These are phyloP conservation scores for Platynereis dumerilii DNA, from an alignment of 2,888 invertebrate species.

Conservation along the genomic window DNA sequence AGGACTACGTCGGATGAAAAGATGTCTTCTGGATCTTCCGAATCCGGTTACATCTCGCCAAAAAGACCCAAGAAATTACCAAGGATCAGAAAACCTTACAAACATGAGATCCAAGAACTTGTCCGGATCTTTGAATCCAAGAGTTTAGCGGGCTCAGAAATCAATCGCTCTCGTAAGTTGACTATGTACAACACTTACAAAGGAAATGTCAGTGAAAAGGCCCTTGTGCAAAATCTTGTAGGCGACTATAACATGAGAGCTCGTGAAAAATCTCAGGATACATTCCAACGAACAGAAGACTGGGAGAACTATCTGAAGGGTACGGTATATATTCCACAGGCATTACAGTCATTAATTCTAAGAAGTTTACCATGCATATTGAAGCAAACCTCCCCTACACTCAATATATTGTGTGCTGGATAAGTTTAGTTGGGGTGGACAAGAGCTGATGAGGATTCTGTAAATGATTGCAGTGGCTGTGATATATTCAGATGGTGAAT, in stretches of 20 bases:
- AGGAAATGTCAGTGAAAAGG: constrained; percentile 28
- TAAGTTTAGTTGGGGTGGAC: too few species aligned
- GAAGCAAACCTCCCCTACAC: too few species aligned
- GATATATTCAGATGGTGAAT: too few species aligned
- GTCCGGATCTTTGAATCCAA: constrained; percentile 40
- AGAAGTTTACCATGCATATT: too few species aligned
- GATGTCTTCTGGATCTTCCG: too few species aligned
- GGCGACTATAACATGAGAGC: constrained; percentile 13
- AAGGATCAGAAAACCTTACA: constrained; percentile 2
- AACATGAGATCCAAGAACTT: constrained; percentile 34
- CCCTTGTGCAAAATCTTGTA: constrained; percentile 13
- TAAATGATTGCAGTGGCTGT: too few species aligned
- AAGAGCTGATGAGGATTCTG: too few species aligned
- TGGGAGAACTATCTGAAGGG: constrained; percentile 34
- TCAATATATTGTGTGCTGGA: too few species aligned
- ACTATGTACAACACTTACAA: constrained; percentile 33
- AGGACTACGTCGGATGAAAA: too few species aligned
- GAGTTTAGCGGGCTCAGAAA: constrained; percentile 17
- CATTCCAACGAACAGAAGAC: constrained; percentile 28
- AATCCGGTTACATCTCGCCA: too few species aligned
- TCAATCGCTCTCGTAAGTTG: constrained; percentile 22
- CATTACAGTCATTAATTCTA: background rate
- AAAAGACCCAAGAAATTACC: constrained; percentile 2
- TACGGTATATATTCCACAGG: too few species aligned
- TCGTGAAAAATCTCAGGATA: constrained; percentile 1